Percentiles rank a stretch among this genome's conserved stretches.
Evolutionary conservation across 2,888 invertebrate genomes (phyloP).

Genomic region (Lasioglossum malachurum): DNA sequence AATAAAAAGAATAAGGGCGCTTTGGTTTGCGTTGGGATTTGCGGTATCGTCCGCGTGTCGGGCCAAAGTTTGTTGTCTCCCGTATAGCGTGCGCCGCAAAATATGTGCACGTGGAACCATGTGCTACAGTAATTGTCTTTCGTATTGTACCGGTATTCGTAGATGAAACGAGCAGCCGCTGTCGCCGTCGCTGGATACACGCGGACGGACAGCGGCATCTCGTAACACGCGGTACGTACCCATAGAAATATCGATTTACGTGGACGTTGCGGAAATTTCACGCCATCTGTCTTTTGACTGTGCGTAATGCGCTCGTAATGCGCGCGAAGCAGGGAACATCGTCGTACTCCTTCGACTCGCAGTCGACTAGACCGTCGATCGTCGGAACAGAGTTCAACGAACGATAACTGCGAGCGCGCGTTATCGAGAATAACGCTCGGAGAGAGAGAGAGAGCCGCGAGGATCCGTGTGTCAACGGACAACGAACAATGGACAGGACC

Average conservation of each 20-base stretch:
- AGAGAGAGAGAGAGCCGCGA: not conserved
- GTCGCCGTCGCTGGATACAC: not conserved
- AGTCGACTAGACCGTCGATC: not conserved
- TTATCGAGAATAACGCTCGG: not conserved
- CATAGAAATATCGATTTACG: slow-evolving; percentile 77
- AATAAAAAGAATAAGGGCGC: slow-evolving; percentile 10
- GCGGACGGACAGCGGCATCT: slow-evolving; percentile 11
- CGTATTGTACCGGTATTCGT: not conserved
- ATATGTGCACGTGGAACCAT: not conserved
- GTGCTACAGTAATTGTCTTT: not conserved
- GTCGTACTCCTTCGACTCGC: not conserved
- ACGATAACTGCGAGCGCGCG: slow-evolving; percentile 12
- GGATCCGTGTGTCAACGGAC: not conserved
- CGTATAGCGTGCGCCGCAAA: not conserved
- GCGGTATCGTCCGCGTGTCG: not conserved
- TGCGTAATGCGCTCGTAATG: not conserved
- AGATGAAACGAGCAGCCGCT: not conserved
- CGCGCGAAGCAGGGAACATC: not conserved
- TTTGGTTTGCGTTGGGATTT: slow-evolving; percentile 30
- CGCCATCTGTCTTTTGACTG: slow-evolving; percentile 75
- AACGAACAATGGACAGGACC: too few species aligned
- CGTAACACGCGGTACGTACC: slow-evolving; percentile 36
- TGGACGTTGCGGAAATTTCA: slow-evolving; percentile 58
- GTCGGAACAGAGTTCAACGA: not conserved
- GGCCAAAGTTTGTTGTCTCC: not conserved